phyloP scores from a whole-genome alignment of 1,140 invertebrate species.

The Heliconius eleuchia region DNA sequence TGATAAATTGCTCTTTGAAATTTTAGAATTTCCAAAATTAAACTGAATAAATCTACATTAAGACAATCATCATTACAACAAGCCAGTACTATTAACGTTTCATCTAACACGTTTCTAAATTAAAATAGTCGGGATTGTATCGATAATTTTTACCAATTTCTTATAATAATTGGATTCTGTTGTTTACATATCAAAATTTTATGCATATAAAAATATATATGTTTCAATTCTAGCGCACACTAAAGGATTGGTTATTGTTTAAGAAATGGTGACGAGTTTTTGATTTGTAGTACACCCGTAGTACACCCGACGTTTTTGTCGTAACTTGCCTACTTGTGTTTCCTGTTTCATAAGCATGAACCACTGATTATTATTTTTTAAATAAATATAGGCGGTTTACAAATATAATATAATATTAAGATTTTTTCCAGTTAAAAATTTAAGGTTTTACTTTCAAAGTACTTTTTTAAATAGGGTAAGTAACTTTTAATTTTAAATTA shows the following conservation, averaged over 20 bases:
- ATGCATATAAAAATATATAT: slow-evolving; percentile 49
- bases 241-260: slow-evolving; percentile 70
- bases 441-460: neutral
- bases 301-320: slow-evolving; percentile 40
- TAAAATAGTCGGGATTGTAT: too few relatives aligned
- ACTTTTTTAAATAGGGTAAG: neutral
- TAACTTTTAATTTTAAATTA: too few relatives aligned
- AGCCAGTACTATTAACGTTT: too few relatives aligned
- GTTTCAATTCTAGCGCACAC: slow-evolving; percentile 78
- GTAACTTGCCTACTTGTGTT: slow-evolving; percentile 53
- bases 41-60: too few relatives aligned
- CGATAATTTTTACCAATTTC: neutral
- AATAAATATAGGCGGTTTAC: neutral
- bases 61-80: too few relatives aligned
- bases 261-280: slow-evolving; percentile 72
- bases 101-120: too few relatives aligned
- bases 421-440: neutral
- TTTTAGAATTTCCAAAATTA: too few relatives aligned
- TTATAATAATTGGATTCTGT: neutral
- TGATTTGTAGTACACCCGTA: slow-evolving; percentile 66
- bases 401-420: neutral
- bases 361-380: slow-evolving; percentile 42
- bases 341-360: slow-evolving; percentile 48
- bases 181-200: neutral
- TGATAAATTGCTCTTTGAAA: too few relatives aligned